A percentile compares a stretch with the other conserved stretches of the same genome.
phyloP scores from a whole-genome alignment of 2,797 vertebrate species.

The Crocodylus rhombifer region DNA sequence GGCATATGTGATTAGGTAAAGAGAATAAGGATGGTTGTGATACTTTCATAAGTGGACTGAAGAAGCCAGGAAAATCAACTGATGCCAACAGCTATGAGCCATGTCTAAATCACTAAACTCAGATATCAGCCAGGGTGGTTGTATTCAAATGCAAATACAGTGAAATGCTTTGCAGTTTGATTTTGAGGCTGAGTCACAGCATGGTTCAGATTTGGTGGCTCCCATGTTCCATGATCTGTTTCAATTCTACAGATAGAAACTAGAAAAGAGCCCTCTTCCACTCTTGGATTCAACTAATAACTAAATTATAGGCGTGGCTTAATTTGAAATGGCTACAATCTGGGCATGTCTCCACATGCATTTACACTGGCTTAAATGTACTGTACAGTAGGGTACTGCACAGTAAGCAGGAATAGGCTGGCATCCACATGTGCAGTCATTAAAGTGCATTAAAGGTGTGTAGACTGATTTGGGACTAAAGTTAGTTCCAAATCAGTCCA shows the following conservation, averaged over 20 bases:
- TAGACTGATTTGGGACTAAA: too few species aligned
- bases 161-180: constrained; percentile 16
- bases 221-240: constrained; percentile 15
- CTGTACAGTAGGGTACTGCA: too few species aligned
- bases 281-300: not conserved
- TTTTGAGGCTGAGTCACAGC: not conserved
- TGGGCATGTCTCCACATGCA: too few species aligned
- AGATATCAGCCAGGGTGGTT: not conserved
- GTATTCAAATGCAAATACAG: constrained; percentile 2
- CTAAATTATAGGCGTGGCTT: not conserved
- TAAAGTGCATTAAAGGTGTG: too few species aligned
- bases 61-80: not conserved
- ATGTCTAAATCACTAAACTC: constrained; percentile 5
- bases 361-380: too few species aligned
- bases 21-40: constrained; percentile 25
- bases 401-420: too few species aligned
- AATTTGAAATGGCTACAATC: not conserved
- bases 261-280: not conserved
- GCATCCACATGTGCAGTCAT: too few species aligned
- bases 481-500: too few species aligned
- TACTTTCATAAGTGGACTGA: constrained; percentile 3
- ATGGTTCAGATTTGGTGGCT: not conserved
- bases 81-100: not conserved
- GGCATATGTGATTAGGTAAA: constrained; percentile 54
- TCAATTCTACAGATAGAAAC: not conserved